Base-by-base conservation (phyloP, 2,113 vertebrate genomes). In the Phoenicopterus ruber region DNA sequence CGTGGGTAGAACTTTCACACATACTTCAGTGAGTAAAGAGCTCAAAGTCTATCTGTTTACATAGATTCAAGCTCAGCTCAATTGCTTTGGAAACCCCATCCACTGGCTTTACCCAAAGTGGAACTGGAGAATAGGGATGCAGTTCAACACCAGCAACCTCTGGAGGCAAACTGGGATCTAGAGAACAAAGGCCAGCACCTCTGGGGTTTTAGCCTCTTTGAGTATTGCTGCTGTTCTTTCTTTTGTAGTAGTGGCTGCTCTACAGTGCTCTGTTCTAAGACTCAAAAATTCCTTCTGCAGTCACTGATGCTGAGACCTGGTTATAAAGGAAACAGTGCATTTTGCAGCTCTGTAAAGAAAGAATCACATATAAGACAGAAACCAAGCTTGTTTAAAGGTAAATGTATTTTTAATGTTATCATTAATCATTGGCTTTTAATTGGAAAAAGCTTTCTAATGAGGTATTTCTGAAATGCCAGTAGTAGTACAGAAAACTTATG, bases 361-460 rank as follows among this genome's bases (percentile, higher is more conserved):
- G 81, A 94, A 86, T 76, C 42, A 20, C 38, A 67, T 16, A 11
- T 34, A 72, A 94, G 86, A 96, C 78, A 86, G 57, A 90, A 93
- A 63, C 22, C 89, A 86, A 90, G 63, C 57, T 90, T 82, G 54
- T 96, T 97, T 93, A 93, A 96, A 98, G 90, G 93, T 95, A 97
- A 94, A 98, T 96, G 89, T 92, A 42, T 19, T 95, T 96, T 96
- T 97, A 96, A 96, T 96, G 88, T 79, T 46, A 82, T 55, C 67
- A 88, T 96, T 97, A 83, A 93, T 96, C 91, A 94, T 62, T 86
- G 83, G 7, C 67, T 97, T 96, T 93, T 96, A 95, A 97, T 94
- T 97, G 96, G 95, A 85, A 88, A 96, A 96, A 95, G 70, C 72
- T 97, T 93, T 89, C 88, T 91, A 95, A 95, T 90, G 91, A 96